phyloP scores from a whole-genome alignment of 2,113 vertebrate species.

The Amphiprion percula region DNA sequence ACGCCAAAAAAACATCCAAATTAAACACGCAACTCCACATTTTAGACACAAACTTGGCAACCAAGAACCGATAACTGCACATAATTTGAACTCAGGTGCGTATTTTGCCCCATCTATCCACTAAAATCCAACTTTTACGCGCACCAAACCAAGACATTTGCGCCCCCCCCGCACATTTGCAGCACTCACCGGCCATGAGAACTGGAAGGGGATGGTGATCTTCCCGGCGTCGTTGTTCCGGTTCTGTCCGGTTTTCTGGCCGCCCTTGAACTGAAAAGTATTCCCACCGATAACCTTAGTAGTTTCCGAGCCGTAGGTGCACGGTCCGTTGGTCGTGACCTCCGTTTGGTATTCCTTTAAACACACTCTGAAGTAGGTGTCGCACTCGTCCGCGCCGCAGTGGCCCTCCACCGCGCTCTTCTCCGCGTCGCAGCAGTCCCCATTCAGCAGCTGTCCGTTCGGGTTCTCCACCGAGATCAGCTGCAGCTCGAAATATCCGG shows the following conservation, averaged over 20 bases:
- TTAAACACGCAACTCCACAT: too few species aligned
- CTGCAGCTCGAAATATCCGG: conserved; percentile 97
- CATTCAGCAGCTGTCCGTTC: conserved; percentile 90
- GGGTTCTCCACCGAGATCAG: conserved; percentile 92
- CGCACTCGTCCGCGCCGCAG: conserved; percentile 91
- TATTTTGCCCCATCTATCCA: too few species aligned
- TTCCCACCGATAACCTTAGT: conserved; percentile 94
- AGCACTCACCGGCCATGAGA: conserved; percentile 94
- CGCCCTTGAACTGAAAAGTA: conserved; percentile 90
- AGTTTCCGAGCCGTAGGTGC: conserved; percentile 92
- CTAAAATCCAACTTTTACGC: too few species aligned
- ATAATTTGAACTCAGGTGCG: too few species aligned
- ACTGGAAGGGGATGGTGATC: conserved; percentile 93
- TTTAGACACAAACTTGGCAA: too few species aligned
- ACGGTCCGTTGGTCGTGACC: conserved; percentile 87
- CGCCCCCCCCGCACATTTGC: neutral
- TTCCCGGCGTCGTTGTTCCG: conserved; percentile 84
- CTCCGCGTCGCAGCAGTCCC: conserved; percentile 92
- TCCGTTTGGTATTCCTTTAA: conserved; percentile 96
- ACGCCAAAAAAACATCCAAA: too few species aligned
- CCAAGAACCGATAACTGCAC: too few species aligned
- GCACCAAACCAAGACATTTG: too few species aligned
- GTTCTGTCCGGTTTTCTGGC: conserved; percentile 81
- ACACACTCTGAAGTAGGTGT: conserved; percentile 93
- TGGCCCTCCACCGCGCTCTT: conserved; percentile 81